Conservation (phyloP, 2,113 vertebrate species). For the Cyprinodon variegatus region DNA sequence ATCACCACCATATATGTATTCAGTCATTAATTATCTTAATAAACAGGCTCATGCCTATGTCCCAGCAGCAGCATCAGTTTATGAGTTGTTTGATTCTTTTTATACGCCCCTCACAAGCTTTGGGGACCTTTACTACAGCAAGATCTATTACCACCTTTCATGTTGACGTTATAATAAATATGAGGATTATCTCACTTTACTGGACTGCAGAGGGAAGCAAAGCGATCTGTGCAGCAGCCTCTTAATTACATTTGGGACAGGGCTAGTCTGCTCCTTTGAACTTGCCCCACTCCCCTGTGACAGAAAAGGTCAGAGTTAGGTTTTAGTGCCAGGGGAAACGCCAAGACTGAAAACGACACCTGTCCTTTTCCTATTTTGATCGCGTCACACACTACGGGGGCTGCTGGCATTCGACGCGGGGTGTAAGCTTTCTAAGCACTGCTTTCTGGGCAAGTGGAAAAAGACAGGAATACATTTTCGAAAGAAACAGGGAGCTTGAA, state of each 20-base stretch:
- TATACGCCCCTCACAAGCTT: slow-evolving; percentile 8
- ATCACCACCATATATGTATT: not conserved
- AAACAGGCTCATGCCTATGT: slow-evolving; percentile 30
- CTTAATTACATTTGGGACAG: slow-evolving; percentile 11
- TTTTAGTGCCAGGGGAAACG: slow-evolving; percentile 46
- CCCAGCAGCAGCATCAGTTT: slow-evolving; percentile 11
- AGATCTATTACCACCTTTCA: slow-evolving; percentile 22
- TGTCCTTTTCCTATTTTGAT: slow-evolving; percentile 80
- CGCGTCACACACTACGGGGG: slow-evolving; percentile 52
- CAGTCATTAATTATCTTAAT: not conserved
- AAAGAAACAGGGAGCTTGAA: not conserved
- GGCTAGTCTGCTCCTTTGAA: slow-evolving; percentile 34
- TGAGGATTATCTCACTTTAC: slow-evolving; percentile 20
- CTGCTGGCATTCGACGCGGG: slow-evolving; percentile 59
- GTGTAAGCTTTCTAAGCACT: slow-evolving; percentile 21
- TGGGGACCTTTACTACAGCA: not conserved
- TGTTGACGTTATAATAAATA: slow-evolving; percentile 34
- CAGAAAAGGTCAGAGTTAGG: slow-evolving; percentile 78
- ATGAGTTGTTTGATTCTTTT: slow-evolving; percentile 25
- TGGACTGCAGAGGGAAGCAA: slow-evolving; percentile 6
- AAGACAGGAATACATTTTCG: not conserved
- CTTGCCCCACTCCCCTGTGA: slow-evolving; percentile 28
- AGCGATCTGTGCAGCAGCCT: not conserved
- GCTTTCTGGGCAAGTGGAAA: not conserved
- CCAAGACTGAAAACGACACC: slow-evolving; percentile 76